These are phyloP conservation scores for Suricata suricatta DNA, from an alignment of 2,113 vertebrate genomes.

Conservation along the genomic window DNA sequence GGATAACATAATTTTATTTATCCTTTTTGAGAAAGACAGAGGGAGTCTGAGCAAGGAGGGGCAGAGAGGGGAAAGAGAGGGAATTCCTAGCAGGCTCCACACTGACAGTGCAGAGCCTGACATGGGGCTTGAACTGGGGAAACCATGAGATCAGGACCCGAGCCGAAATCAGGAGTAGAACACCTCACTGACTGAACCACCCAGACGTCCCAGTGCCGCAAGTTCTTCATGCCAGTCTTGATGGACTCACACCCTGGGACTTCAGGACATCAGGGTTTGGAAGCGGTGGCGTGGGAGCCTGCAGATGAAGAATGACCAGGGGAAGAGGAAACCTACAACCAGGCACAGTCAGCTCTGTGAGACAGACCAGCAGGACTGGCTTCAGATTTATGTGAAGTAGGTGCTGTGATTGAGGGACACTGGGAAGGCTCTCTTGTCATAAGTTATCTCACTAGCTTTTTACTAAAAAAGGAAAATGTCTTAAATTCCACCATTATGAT, in stretches of 20 bases:
- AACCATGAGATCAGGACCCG: too few species aligned
- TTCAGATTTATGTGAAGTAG: not conserved
- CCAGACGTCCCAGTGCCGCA: too few species aligned
- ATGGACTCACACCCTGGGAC: not conserved
- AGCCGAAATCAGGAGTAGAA: too few species aligned
- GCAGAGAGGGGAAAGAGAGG: too few species aligned
- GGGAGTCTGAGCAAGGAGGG: too few species aligned
- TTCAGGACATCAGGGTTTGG: not conserved
- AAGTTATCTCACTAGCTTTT: not conserved
- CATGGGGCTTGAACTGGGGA: too few species aligned
- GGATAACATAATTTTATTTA: not conserved
- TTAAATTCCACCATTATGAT: not conserved
- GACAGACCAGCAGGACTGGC: too few species aligned
- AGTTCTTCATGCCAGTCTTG: not conserved
- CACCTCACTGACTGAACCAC: too few species aligned
- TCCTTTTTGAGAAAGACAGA: too few species aligned
- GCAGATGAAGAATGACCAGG: not conserved
- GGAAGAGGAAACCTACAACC: not conserved
- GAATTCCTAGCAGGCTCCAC: too few species aligned
- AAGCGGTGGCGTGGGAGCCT: not conserved
- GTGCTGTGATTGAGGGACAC: not conserved
- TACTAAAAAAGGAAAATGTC: not conserved
- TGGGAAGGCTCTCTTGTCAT: not conserved
- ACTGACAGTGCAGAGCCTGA: too few species aligned
- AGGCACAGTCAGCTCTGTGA: not conserved